Percentiles rank a stretch among this genome's conserved stretches.
These are phyloP conservation scores for Cotesia congregata DNA, from an alignment of 2,888 invertebrate genomes.

Conservation along the genomic window DNA sequence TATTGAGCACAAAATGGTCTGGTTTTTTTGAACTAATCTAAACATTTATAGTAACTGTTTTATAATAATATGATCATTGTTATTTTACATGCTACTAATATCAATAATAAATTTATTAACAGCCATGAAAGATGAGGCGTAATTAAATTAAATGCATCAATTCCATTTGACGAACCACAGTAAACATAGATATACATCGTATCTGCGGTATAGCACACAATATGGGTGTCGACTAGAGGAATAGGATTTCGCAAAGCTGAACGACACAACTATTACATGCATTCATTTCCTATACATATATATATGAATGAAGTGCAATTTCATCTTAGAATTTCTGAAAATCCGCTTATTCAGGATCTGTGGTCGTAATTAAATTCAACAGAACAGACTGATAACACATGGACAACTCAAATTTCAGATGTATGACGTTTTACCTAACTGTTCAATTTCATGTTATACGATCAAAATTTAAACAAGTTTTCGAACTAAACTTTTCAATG, in stretches of 20 bases:
- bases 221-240: slow-evolving; percentile 10
- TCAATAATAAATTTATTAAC: not conserved
- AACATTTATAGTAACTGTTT: not conserved
- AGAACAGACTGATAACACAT: slow-evolving; percentile 17
- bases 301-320: not conserved
- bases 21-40: no score
- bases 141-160: slow-evolving; percentile 21
- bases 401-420: slow-evolving; percentile 15
- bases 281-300: not conserved
- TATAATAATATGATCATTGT: not conserved
- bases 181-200: not conserved
- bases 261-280: slow-evolving; percentile 19
- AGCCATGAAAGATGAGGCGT: slow-evolving; percentile 9
- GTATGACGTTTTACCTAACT: not conserved
- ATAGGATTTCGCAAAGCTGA: slow-evolving; percentile 11
- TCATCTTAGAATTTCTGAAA: slow-evolving; percentile 18
- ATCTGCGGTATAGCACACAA: not conserved
- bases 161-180: slow-evolving; percentile 7
- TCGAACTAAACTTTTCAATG: not conserved
- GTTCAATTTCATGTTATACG: not conserved
- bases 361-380: slow-evolving; percentile 32
- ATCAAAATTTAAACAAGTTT: not conserved
- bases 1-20: no score
- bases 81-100: not conserved
- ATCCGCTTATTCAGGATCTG: slow-evolving; percentile 27